Conservation (phyloP, 1,140 invertebrate species). For the Calosoma granatense region DNA sequence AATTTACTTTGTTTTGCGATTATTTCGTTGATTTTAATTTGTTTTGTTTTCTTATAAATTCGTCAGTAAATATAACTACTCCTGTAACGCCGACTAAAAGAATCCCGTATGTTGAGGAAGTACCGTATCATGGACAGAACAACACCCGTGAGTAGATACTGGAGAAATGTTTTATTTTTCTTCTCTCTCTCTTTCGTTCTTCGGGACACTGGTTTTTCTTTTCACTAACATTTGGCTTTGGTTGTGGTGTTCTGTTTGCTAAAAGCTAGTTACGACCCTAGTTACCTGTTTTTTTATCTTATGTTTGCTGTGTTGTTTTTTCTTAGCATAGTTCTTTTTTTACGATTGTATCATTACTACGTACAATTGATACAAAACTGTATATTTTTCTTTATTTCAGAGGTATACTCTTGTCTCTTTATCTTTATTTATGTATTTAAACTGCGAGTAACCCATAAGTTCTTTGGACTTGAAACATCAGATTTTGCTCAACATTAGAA, state of each 20-base stretch:
- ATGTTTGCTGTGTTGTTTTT: constrained; percentile 18
- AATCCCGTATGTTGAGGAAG: not conserved
- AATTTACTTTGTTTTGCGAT: not conserved
- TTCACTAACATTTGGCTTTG: constrained; percentile 8
- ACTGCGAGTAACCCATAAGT: too few relatives aligned
- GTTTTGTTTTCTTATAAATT: not conserved
- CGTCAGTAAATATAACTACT: not conserved
- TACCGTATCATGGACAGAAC: not conserved
- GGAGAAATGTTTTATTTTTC: constrained; percentile 13
- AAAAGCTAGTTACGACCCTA: constrained; percentile 9
- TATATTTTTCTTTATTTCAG: too few relatives aligned
- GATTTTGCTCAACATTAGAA: too few relatives aligned
- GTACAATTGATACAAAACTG: too few relatives aligned
- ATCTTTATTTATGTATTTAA: too few relatives aligned
- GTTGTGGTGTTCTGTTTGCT: not conserved
- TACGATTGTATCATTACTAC: too few relatives aligned
- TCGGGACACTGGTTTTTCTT: constrained; percentile 13
- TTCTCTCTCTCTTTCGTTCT: constrained; percentile 11
- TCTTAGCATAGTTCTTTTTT: too few relatives aligned
- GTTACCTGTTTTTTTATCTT: constrained; percentile 16
- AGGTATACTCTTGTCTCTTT: too few relatives aligned
- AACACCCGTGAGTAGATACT: not conserved
- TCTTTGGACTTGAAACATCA: too few relatives aligned
- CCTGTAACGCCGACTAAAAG: not conserved
- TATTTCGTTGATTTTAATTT: not conserved